phyloP scores from a whole-genome alignment of 2,113 vertebrate species.

The Phaethon lepturus region DNA sequence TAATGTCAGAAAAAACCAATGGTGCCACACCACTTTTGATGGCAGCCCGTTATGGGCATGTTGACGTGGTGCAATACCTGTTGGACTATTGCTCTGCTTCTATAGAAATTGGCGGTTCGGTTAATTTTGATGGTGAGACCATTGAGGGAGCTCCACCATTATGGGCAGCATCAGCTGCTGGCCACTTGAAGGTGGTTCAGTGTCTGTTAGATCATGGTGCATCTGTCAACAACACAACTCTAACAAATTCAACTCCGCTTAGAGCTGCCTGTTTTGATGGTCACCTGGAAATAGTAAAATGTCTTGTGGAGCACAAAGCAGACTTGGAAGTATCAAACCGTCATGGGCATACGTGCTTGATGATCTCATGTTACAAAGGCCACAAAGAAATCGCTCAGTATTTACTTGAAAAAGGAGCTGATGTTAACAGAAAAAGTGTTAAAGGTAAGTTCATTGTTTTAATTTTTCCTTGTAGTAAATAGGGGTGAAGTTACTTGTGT shows the following conservation, averaged over 20 bases:
- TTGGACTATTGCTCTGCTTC: slow-evolving; percentile 92
- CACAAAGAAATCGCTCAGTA: slow-evolving; percentile 98
- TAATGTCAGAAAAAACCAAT: slow-evolving; percentile 94
- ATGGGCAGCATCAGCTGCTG: slow-evolving; percentile 95
- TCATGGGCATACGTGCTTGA: slow-evolving; percentile 96
- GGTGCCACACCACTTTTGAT: slow-evolving; percentile 95
- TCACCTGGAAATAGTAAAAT: slow-evolving; percentile 95
- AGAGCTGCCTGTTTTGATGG: slow-evolving; percentile 97
- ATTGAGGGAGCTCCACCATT: slow-evolving; percentile 96
- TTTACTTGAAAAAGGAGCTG: slow-evolving; percentile 94
- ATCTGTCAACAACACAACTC: slow-evolving; percentile 95
- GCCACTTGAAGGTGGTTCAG: slow-evolving; percentile 95
- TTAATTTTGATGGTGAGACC: slow-evolving; percentile 98
- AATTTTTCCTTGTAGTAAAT: background rate
- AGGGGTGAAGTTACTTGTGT: background rate
- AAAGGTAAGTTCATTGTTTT: slow-evolving; percentile 82
- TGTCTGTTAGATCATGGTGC: slow-evolving; percentile 93
- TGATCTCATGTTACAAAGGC: slow-evolving; percentile 99
- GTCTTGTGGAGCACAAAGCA: slow-evolving; percentile 96
- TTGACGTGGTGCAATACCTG: slow-evolving; percentile 95
- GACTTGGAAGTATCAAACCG: slow-evolving; percentile 97
- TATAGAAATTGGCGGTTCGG: slow-evolving; percentile 92
- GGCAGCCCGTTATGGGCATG: slow-evolving; percentile 95
- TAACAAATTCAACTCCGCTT: slow-evolving; percentile 94
- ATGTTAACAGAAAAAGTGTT: slow-evolving; percentile 97